Evolutionary conservation across 2,888 invertebrate genomes (phyloP).

Genomic region (Gymnoscelis rufifasciata): DNA sequence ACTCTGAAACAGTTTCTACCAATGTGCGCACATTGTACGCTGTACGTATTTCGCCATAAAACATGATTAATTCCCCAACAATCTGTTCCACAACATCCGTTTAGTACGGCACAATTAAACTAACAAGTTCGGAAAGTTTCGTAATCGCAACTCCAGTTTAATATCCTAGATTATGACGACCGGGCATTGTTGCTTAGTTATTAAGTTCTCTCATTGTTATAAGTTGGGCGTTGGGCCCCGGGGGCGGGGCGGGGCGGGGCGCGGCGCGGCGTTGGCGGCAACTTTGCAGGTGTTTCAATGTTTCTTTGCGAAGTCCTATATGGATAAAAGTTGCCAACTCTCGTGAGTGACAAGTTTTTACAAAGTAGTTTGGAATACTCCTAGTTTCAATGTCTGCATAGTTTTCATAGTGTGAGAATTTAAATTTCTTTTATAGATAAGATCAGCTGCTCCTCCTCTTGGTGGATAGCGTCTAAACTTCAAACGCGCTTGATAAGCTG

Average conservation of each 20-base stretch:
- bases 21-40: too few species aligned
- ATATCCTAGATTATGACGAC: conserved; percentile 6
- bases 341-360: too few species aligned
- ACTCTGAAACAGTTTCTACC: too few species aligned
- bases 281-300: not conserved
- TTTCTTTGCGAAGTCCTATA: not conserved
- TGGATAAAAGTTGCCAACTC: not conserved
- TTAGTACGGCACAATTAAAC: not conserved
- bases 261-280: not conserved
- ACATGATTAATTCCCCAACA: not conserved
- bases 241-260: not conserved
- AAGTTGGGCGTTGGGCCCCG: conserved; percentile 7
- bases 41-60: not conserved
- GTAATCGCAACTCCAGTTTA: conserved; percentile 1
- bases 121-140: conserved; percentile 1
- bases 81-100: conserved; percentile 1
- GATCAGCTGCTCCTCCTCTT: too few species aligned
- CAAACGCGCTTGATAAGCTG: too few species aligned
- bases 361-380: not conserved
- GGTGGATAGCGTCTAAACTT: too few species aligned
- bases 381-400: not conserved
- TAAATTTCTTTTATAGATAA: too few species aligned
- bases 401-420: too few species aligned
- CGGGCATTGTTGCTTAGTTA: conserved; percentile 8
- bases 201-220: conserved; percentile 19